phyloP scores from a whole-genome alignment of 2,888 invertebrate species.

The Epinotia demarniana region DNA sequence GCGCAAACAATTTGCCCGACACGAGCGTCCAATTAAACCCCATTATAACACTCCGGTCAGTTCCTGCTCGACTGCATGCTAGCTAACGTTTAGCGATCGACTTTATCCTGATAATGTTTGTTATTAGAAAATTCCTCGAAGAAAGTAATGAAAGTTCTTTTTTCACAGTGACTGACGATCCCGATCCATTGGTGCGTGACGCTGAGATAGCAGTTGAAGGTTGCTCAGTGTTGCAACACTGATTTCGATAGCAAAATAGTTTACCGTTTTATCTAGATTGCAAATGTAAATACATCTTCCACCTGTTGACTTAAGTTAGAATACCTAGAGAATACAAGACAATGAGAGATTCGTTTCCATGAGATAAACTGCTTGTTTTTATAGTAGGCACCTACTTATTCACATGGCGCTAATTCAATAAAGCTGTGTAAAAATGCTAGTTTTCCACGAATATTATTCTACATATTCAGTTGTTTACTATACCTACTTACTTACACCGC shows the following conservation, averaged over 20 bases:
- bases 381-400: too few relatives aligned
- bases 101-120: constrained; percentile 7
- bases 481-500: too few relatives aligned
- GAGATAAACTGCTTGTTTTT: too few relatives aligned
- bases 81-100: constrained; percentile 12
- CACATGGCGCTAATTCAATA: too few relatives aligned
- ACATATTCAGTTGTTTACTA: too few relatives aligned
- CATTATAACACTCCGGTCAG: constrained; percentile 48
- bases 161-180: background rate
- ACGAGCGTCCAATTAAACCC: constrained; percentile 65
- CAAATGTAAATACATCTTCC: background rate
- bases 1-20: constrained; percentile 60
- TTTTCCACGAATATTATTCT: too few relatives aligned
- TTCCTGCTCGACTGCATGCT: constrained; percentile 34
- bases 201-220: background rate
- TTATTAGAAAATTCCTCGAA: background rate
- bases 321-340: too few relatives aligned
- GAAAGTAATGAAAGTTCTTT: background rate
- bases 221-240: too few relatives aligned
- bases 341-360: too few relatives aligned
- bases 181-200: background rate
- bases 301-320: background rate
- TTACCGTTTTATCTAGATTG: too few relatives aligned
- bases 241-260: too few relatives aligned
- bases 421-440: too few relatives aligned